Conservation (phyloP, 1,140 invertebrate genomes). For the Drosophila repleta region DNA sequence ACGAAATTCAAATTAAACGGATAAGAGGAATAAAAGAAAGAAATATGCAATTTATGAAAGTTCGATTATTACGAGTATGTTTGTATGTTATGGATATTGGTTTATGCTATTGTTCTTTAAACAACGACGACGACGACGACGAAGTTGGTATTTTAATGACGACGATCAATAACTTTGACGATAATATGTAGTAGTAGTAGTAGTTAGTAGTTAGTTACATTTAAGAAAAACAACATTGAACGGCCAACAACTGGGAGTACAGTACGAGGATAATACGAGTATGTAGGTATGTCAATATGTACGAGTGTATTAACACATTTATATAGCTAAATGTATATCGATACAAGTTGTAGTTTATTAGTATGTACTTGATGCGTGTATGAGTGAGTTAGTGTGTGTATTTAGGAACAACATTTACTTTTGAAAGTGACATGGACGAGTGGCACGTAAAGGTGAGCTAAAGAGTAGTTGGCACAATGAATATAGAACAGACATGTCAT, state of each 20-base stretch:
- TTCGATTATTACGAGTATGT: slow-evolving; percentile 31
- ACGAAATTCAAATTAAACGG: slow-evolving; percentile 60
- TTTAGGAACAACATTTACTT: slow-evolving; percentile 60
- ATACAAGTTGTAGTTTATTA: neutral
- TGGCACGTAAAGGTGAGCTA: slow-evolving; percentile 43
- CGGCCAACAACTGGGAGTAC: slow-evolving; percentile 38
- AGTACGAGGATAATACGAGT: slow-evolving; percentile 29
- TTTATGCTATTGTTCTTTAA: slow-evolving; percentile 43
- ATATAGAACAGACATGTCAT: slow-evolving; percentile 14
- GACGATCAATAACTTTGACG: slow-evolving; percentile 55
- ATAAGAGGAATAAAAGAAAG: slow-evolving; percentile 69
- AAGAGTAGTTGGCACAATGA: slow-evolving; percentile 39
- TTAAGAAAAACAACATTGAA: slow-evolving; percentile 48
- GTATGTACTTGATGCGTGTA: slow-evolving; percentile 12
- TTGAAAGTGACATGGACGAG: slow-evolving; percentile 48
- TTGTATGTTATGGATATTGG: slow-evolving; percentile 17
- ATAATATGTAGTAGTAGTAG: slow-evolving; percentile 28
- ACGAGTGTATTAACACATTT: neutral
- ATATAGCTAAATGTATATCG: slow-evolving; percentile 7
- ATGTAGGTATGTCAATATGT: slow-evolving; percentile 8
- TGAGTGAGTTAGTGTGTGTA: slow-evolving; percentile 8
- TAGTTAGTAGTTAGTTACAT: slow-evolving; percentile 47
- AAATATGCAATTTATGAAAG: slow-evolving; percentile 72
- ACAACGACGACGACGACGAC: slow-evolving; percentile 40
- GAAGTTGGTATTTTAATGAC: slow-evolving; percentile 50